Evolutionary conservation across 2,888 invertebrate species (phyloP).

Genomic region (Nasonovia ribisnigri): DNA sequence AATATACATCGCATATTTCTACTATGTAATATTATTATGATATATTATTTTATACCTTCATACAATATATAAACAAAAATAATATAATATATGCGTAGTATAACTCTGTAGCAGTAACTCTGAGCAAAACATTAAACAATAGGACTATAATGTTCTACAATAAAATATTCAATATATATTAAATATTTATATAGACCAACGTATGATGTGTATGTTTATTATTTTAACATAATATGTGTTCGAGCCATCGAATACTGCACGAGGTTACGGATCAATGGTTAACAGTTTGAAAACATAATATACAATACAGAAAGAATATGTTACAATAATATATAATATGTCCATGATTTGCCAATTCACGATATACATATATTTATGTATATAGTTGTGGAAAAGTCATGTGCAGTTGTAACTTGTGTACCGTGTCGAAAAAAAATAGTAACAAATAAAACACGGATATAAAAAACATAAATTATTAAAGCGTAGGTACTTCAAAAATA

Average conservation of each 20-base stretch:
- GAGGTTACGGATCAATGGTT: constrained; percentile 42
- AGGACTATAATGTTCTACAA: background rate
- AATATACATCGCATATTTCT: background rate
- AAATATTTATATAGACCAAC: background rate
- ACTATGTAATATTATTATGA: no score
- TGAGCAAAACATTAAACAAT: background rate
- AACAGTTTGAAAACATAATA: background rate
- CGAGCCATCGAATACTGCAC: background rate
- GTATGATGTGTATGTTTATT: background rate
- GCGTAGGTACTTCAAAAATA: background rate
- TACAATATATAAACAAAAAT: background rate
- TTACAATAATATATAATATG: constrained; percentile 24
- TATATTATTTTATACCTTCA: background rate
- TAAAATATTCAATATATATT: no score
- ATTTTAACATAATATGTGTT: background rate
- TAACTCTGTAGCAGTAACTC: background rate
- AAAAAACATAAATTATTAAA: background rate
- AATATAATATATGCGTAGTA: background rate
- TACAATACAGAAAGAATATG: background rate
- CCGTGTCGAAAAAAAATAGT: background rate
- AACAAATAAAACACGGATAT: background rate
- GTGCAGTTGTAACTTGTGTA: background rate
- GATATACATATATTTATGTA: background rate
- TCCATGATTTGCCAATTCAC: constrained; percentile 51
- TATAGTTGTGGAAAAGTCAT: background rate